phyloP scores from a whole-genome alignment of 1,140 invertebrate species.

The Musca domestica region DNA sequence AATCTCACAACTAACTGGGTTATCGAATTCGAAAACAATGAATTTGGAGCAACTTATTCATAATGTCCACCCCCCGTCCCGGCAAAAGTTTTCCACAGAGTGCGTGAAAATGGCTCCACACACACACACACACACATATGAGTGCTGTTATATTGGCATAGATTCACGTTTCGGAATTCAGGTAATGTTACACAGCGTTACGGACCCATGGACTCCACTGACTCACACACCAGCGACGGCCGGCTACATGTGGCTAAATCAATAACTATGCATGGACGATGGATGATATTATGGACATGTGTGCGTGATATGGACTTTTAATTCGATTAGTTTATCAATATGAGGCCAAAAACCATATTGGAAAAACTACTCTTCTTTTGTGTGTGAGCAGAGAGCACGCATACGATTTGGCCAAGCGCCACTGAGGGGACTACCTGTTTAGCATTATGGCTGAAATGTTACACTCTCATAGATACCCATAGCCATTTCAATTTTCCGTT shows the following conservation, averaged over 20 bases:
- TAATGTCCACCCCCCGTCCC: not conserved
- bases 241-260: too few species aligned
- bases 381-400: not conserved
- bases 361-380: not conserved
- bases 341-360: conserved; percentile 1
- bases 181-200: conserved; percentile 3
- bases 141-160: not conserved
- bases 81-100: too few species aligned
- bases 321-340: conserved; percentile 8
- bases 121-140: too few species aligned
- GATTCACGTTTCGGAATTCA: conserved; percentile 16
- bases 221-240: not conserved
- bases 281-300: too few species aligned
- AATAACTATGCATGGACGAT: too few species aligned
- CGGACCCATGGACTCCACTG: not conserved
- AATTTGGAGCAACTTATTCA: not conserved
- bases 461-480: not conserved
- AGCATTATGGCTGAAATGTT: too few species aligned
- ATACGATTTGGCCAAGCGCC: conserved; percentile 11
- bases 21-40: not conserved
- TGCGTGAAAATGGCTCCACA: too few species aligned
- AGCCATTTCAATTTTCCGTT: not conserved
- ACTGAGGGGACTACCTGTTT: not conserved
- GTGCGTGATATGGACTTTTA: not conserved
- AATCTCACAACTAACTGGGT: not conserved